A percentile compares a stretch with the other conserved stretches of the same genome.
These are phyloP conservation scores for Priapulus caudatus DNA, from an alignment of 2,888 invertebrate species.

Conservation along the genomic window DNA sequence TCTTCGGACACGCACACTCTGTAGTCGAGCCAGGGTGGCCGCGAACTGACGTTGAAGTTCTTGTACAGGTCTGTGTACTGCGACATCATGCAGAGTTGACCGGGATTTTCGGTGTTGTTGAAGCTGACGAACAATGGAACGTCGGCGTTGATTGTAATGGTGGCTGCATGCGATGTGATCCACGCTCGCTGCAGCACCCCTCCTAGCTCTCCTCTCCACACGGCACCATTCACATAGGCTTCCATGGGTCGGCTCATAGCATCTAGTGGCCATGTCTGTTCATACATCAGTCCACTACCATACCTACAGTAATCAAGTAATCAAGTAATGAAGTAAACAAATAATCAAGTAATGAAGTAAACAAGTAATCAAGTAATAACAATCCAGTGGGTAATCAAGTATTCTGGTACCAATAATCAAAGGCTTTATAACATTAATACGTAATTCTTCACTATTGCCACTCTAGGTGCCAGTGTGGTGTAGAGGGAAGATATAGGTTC, in stretches of 20 bases:
- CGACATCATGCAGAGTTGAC: not conserved
- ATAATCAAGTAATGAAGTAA: too few relatives aligned
- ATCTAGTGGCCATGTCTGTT: not conserved
- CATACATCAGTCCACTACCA: slow-evolving; percentile 3
- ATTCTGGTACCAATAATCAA: too few relatives aligned
- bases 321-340: too few relatives aligned
- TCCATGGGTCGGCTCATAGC: not conserved
- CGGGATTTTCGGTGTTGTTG: too few relatives aligned
- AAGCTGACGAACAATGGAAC: not conserved
- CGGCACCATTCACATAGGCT: not conserved
- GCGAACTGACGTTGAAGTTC: not conserved
- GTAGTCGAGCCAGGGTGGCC: not conserved
- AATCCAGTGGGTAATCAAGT: too few relatives aligned
- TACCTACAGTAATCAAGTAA: too few relatives aligned
- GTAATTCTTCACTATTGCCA: too few relatives aligned
- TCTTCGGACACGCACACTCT: not conserved
- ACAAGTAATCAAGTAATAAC: too few relatives aligned
- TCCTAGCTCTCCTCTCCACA: not conserved
- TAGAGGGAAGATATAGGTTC: too few relatives aligned
- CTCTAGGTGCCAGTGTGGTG: too few relatives aligned
- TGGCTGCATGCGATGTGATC: not conserved
- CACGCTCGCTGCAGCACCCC: not conserved
- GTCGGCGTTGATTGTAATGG: not conserved
- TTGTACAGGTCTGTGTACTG: too few relatives aligned
- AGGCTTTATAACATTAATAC: too few relatives aligned